Conservation (phyloP, 2,888 invertebrate genomes). For the Eristalinus sepulchralis region DNA sequence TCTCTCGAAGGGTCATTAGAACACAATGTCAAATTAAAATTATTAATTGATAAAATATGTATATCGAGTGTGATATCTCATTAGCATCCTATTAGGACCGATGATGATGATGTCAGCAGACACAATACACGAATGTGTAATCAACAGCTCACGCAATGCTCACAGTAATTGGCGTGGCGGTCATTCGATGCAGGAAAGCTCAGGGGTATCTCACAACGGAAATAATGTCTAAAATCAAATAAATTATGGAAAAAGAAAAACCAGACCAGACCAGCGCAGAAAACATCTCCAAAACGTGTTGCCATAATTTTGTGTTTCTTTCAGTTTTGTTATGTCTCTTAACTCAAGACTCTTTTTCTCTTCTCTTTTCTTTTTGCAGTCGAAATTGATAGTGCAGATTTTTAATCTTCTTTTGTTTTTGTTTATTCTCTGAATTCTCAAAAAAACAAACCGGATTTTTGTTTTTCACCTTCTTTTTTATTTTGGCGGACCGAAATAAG, state of each 20-base stretch:
- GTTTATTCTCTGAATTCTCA: not conserved
- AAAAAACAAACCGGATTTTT: conserved; percentile 33
- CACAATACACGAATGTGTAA: conserved; percentile 1
- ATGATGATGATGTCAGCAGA: conserved; percentile 4
- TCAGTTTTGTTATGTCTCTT: conserved; percentile 8
- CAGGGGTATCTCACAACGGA: conserved; percentile 44
- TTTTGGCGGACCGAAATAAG: conserved; percentile 17
- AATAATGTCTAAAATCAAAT: conserved; percentile 21
- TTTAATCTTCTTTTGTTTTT: conserved; percentile 44
- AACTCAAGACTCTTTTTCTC: conserved; percentile 52
- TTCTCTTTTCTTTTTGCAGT: conserved; percentile 50
- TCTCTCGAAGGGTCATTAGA: conserved; percentile 28
- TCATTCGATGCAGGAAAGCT: not conserved
- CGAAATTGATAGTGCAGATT: conserved; percentile 44
- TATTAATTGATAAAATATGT: conserved; percentile 47
- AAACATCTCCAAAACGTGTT: conserved; percentile 47
- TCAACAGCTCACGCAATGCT: conserved; percentile 20
- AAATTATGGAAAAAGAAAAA: conserved; percentile 3
- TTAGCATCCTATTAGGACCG: conserved; percentile 20
- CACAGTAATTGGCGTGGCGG: not conserved
- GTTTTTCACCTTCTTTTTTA: not conserved
- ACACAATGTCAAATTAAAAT: conserved; percentile 37
- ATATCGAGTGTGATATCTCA: conserved; percentile 6
- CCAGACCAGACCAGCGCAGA: not conserved
- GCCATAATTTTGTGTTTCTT: conserved; percentile 50